phyloP scores from a whole-genome alignment of 2,113 vertebrate genomes.

The Hippocampus guttulatus region DNA sequence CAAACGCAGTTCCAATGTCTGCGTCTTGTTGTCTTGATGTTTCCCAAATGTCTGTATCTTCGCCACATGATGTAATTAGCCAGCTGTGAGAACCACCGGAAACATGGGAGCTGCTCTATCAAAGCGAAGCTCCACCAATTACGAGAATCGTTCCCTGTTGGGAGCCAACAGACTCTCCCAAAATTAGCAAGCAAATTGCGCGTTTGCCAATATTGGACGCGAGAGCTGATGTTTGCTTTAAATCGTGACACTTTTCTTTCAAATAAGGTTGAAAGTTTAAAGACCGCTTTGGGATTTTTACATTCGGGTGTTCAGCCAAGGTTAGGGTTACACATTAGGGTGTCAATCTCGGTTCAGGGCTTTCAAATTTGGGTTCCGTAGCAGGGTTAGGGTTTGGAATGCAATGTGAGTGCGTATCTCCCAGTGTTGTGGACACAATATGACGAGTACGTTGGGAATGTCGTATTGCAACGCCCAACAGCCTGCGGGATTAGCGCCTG shows the following conservation, averaged over 20 bases:
- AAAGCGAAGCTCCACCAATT: constrained; percentile 58
- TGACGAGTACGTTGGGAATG: not conserved
- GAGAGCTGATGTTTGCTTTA: not conserved
- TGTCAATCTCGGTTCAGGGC: not conserved
- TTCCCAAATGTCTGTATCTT: constrained; percentile 50
- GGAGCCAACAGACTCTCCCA: constrained; percentile 28
- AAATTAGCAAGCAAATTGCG: constrained; percentile 46
- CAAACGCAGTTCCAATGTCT: constrained; percentile 34
- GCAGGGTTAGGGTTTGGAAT: not conserved
- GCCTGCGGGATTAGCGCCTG: constrained; percentile 19
- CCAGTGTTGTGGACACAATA: not conserved
- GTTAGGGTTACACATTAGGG: too few species aligned
- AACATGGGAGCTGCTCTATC: constrained; percentile 45
- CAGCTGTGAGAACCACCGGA: constrained; percentile 45
- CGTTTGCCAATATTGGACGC: constrained; percentile 19
- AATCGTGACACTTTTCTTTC: too few species aligned
- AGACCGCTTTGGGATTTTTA: too few species aligned
- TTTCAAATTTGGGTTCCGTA: not conserved
- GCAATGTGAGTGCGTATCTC: constrained; percentile 4
- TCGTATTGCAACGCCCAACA: not conserved
- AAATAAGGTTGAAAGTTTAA: too few species aligned
- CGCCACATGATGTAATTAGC: constrained; percentile 53
- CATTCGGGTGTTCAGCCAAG: too few species aligned
- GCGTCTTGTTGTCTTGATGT: constrained; percentile 65
- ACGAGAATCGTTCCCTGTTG: constrained; percentile 43